These are phyloP conservation scores for Nasonia longicornis DNA, from an alignment of 1,140 invertebrate species.

Conservation along the genomic window DNA sequence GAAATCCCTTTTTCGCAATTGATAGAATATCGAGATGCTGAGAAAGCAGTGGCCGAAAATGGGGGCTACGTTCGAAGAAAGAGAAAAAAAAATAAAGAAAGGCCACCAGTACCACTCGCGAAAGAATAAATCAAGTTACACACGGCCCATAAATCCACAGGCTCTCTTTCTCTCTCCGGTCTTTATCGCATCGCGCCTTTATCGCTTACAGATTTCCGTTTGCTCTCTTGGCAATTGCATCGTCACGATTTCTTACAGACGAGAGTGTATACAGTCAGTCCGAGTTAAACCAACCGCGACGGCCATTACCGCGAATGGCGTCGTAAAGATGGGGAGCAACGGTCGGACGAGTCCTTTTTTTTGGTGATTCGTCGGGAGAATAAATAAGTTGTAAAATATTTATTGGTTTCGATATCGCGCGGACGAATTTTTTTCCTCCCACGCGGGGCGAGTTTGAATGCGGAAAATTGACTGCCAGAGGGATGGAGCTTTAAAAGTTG, in stretches of 20 bases:
- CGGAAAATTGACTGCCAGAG: too few relatives aligned
- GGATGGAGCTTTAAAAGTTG: not conserved
- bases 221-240: slow-evolving; percentile 2
- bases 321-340: not conserved
- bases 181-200: not conserved
- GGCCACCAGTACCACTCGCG: not conserved
- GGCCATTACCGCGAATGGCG: not conserved
- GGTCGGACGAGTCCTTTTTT: not conserved
- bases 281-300: not conserved
- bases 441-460: too few relatives aligned
- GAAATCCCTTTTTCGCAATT: not conserved
- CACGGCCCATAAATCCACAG: not conserved
- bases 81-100: not conserved
- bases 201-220: not conserved
- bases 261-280: not conserved
- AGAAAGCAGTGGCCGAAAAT: not conserved
- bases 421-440: not conserved
- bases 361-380: not conserved
- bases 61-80: not conserved
- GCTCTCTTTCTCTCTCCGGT: too few relatives aligned
- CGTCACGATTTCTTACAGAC: not conserved
- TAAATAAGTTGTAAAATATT: not conserved
- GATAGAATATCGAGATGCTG: not conserved
- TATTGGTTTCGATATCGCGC: not conserved
- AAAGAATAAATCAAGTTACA: not conserved